These are phyloP conservation scores for Lophius piscatorius DNA, from an alignment of 2,113 vertebrate species.

Conservation along the genomic window DNA sequence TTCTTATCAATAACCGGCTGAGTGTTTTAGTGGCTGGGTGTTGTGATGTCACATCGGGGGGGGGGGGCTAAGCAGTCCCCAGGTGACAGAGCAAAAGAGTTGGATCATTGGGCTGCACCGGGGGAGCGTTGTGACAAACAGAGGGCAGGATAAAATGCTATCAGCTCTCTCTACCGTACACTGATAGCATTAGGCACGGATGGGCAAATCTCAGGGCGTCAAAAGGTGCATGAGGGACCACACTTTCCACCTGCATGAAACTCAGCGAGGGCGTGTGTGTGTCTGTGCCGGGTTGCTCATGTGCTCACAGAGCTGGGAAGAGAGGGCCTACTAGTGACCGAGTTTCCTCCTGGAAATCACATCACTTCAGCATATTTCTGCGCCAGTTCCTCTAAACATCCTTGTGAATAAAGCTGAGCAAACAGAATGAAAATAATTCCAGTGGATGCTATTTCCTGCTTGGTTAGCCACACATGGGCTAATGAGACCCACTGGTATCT, in stretches of 20 bases:
- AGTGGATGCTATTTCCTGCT: slow-evolving; percentile 17
- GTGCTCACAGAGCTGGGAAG: slow-evolving; percentile 55
- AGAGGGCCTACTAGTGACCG: slow-evolving; percentile 18
- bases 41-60: slow-evolving; percentile 38
- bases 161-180: slow-evolving; percentile 58
- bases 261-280: slow-evolving; percentile 29
- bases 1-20: slow-evolving; percentile 1
- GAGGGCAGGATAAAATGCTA: slow-evolving; percentile 64
- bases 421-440: slow-evolving; percentile 28
- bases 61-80: slow-evolving; percentile 33
- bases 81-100: slow-evolving; percentile 55
- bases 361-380: slow-evolving; percentile 4
- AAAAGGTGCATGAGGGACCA: slow-evolving; percentile 46
- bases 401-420: slow-evolving; percentile 24
- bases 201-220: slow-evolving; percentile 45
- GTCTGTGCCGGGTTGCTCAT: slow-evolving; percentile 12
- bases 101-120: slow-evolving; percentile 61
- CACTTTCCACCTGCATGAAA: slow-evolving; percentile 66
- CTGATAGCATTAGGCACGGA: slow-evolving; percentile 68
- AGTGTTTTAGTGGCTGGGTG: slow-evolving; percentile 13
- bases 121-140: slow-evolving; percentile 49
- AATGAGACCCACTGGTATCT: slow-evolving; percentile 1
- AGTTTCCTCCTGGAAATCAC: slow-evolving; percentile 32
- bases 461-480: slow-evolving; percentile 8
- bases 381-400: neutral